Base-by-base conservation (phyloP, 1,140 invertebrate genomes). In the Drosophila lini region DNA sequence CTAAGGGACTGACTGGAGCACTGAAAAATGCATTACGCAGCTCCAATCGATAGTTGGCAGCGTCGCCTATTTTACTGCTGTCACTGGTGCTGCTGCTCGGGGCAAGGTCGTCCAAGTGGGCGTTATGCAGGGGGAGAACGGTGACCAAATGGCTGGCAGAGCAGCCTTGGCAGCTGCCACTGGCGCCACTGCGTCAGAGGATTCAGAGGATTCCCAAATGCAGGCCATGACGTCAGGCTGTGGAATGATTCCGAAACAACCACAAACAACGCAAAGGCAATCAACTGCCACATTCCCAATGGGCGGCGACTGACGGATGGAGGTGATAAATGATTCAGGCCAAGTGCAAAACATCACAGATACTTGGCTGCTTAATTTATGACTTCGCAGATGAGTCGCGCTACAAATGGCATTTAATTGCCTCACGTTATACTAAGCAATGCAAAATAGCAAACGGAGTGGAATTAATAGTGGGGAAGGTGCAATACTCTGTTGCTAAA, bases 11-110 rank as follows among this genome's bases (percentile, higher is more conserved):
- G 44, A 38, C 34, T 55, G 38, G 19, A 56, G 16, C 50, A 47
- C 32, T 63, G 38, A 65, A 61, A 77, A 80, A 79, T 79, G 70
- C 65, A 78, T 86, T 76, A 82, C 80, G 76, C 63, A 63, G 38
- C 47, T 56, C 32, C 63, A 86, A 86, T 86, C 83, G 71, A 86
- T 86, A 76, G 65, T 68, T 82, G 82, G 67, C 78, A 81, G 57
- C 48, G 63, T 47, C 68, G 52, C 50, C 36, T 25, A 53, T 47
- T 56, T 70, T 32, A 16, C 52, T 68, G 19, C 47, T 32, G 52
- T 31, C n/a, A n/a, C 10, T 60, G 42, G n/a, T 60, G 50, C 45
- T 38, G 50, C 36, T 32, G 15, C 48, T 67, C 41, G 63, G 53
- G 80, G 64, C 81, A 85, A 84, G 81, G 81, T 81, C 81, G 61